A percentile compares a stretch with the other conserved stretches of the same genome.
These are phyloP conservation scores for Protosalanx chinensis DNA, from an alignment of 2,797 vertebrate species.

Conservation along the genomic window DNA sequence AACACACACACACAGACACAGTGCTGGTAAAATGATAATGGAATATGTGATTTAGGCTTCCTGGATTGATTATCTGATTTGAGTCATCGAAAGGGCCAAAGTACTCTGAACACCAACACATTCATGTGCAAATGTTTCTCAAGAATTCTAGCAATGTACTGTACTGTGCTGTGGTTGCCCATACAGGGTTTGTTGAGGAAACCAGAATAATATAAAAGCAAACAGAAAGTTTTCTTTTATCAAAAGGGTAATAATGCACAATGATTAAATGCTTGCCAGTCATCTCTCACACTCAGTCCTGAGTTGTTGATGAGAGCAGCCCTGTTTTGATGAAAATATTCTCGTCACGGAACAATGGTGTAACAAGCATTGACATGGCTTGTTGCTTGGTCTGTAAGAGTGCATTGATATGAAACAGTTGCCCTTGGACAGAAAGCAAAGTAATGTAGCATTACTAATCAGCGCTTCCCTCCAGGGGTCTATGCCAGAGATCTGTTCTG, in stretches of 20 bases:
- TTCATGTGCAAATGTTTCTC: slow-evolving; percentile 23
- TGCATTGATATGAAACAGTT: slow-evolving; percentile 67
- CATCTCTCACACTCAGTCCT: slow-evolving; percentile 45
- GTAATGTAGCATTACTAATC: slow-evolving; percentile 74
- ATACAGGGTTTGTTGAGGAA: background rate
- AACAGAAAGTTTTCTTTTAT: background rate
- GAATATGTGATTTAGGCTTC: background rate
- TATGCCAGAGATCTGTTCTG: slow-evolving; percentile 58
- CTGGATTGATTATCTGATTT: background rate
- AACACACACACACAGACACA: slow-evolving; percentile 7
- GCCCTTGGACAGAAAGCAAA: slow-evolving; percentile 69
- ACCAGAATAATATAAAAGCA: background rate
- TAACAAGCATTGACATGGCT: slow-evolving; percentile 48
- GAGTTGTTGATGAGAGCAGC: slow-evolving; percentile 38
- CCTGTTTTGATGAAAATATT: slow-evolving; percentile 41
- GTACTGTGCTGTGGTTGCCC: background rate
- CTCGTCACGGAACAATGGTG: slow-evolving; percentile 53
- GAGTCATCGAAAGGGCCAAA: slow-evolving; percentile 27
- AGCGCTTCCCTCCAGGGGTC: slow-evolving; percentile 61
- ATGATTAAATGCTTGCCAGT: slow-evolving; percentile 43
- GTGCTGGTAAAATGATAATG: background rate
- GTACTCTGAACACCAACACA: slow-evolving; percentile 11
- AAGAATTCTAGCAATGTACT: slow-evolving; percentile 20
- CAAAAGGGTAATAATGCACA: slow-evolving; percentile 22
- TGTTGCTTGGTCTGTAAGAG: slow-evolving; percentile 48